These are phyloP conservation scores for Etia nguti DNA, from an alignment of 2,113 vertebrate species.

Conservation along the genomic window DNA sequence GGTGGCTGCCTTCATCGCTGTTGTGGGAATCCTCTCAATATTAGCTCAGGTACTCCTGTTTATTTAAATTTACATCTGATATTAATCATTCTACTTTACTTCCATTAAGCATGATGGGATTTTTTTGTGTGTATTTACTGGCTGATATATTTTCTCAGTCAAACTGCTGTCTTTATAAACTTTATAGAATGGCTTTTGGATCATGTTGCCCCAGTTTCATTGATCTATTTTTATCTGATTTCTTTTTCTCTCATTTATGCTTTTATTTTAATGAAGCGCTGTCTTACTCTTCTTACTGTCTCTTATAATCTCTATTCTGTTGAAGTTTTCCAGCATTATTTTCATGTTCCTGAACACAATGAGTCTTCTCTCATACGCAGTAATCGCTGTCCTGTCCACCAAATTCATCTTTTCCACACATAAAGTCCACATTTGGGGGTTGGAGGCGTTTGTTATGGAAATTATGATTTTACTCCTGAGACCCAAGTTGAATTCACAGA, in stretches of 20 bases:
- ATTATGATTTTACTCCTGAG: neutral
- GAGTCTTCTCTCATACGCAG: accelerated
- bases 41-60: constrained; percentile 81
- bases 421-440: neutral
- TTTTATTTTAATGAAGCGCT: neutral
- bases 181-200: neutral
- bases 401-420: neutral
- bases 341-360: neutral
- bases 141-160: neutral
- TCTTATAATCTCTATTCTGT: neutral
- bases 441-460: neutral
- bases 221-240: neutral
- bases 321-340: neutral
- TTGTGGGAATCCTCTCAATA: constrained; percentile 89
- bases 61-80: neutral
- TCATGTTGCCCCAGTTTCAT: neutral
- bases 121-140: neutral
- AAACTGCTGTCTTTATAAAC: neutral
- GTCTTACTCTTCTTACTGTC: neutral
- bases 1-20: constrained; percentile 87
- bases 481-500: neutral
- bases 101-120: neutral
- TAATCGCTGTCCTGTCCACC: accelerated
- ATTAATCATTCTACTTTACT: neutral
- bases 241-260: neutral